Evolutionary conservation across 2,888 invertebrate species (phyloP).

Genomic region (Athalia cordata): DNA sequence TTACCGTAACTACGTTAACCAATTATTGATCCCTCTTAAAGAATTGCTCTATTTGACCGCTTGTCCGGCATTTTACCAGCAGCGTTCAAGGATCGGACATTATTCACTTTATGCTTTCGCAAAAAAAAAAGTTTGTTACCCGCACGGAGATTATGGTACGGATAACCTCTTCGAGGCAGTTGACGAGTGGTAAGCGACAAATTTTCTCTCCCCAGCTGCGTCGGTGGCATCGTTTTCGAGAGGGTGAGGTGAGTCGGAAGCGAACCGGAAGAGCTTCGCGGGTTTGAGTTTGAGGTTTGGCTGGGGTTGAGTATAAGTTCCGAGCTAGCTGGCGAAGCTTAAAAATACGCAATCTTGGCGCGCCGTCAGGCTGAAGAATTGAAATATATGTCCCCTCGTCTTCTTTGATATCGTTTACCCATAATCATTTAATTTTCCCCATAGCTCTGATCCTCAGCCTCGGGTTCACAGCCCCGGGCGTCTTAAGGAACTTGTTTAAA

Average conservation of each 20-base stretch:
- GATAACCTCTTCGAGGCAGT: not conserved
- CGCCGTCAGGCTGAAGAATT: conserved; percentile 73
- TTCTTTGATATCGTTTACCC: conserved; percentile 73
- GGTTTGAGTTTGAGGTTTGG: conserved; percentile 39
- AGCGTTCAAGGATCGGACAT: not conserved
- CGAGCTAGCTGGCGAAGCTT: conserved; percentile 64
- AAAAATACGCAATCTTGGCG: conserved; percentile 74
- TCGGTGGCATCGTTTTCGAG: not conserved
- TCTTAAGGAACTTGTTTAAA: conserved; percentile 59
- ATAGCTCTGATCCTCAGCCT: conserved; percentile 20
- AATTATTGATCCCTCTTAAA: conserved; percentile 64
- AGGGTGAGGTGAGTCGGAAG: conserved; percentile 55
- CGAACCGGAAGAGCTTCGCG: conserved; percentile 69
- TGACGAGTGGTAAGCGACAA: conserved; percentile 34
- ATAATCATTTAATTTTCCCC: conserved; percentile 72
- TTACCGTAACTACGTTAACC: conserved; percentile 66
- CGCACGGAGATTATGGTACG: not conserved
- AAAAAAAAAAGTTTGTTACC: not conserved
- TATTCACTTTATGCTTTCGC: not conserved
- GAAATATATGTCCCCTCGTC: conserved; percentile 68
- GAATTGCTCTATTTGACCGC: conserved; percentile 63
- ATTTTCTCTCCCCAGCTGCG: conserved; percentile 4
- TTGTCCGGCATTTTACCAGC: conserved; percentile 55
- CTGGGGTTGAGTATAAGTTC: conserved; percentile 48
- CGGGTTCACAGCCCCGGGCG: conserved; percentile 48